Base-by-base conservation (phyloP, 2,113 vertebrate genomes). In the Poeciliopsis turrubarensis region DNA sequence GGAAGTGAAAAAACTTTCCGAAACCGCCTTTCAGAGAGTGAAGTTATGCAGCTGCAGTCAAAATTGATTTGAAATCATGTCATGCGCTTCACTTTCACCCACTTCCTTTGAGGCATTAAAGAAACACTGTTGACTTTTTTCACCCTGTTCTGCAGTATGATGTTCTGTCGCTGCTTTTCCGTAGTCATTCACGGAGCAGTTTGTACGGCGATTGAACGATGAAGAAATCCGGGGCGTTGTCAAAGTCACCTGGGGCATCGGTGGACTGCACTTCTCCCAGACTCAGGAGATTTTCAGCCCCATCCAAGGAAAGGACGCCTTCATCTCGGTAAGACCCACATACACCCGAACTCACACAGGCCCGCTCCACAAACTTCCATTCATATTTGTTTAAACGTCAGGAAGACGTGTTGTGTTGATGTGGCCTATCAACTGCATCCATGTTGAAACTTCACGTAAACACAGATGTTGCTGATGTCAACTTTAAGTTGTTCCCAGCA, bases 181-280 rank as follows among this genome's bases (percentile, higher is more conserved):
- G 60, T 39, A 93, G 92, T 0, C 7, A 0, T 99, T 99, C 61
- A 93, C 95, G 25, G 83, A 85, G 0, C 9, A 62, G 8, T 96
- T 99, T 87, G 95, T 92, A 0, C 17, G 80, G 0, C 95, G 94
- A 69, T 89, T 98, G 82, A 89, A 96, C 17, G 84, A 93, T 0
- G 90, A 77, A 1, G 89, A 95, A 2, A 92, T 95, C 87, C 95
- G 75, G 79, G 94, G 85, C 54, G 89, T 87, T 31, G 94, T 99
- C 68, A 82, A 66, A 25, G 91, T 99, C 80, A 95, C 70, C 57
- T 99, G 97, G 97, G 92, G 95, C 37, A 93, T 97, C 0, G 98
- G 96, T 4, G 98, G 97, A 15, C 94, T 99, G 62, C 97, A 99
- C 89, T 99, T 96, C 92, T 99, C 98, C 0, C 96, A 98, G 47